Base-by-base conservation (phyloP, 2,797 vertebrate species). In the Sebastes jordani region DNA sequence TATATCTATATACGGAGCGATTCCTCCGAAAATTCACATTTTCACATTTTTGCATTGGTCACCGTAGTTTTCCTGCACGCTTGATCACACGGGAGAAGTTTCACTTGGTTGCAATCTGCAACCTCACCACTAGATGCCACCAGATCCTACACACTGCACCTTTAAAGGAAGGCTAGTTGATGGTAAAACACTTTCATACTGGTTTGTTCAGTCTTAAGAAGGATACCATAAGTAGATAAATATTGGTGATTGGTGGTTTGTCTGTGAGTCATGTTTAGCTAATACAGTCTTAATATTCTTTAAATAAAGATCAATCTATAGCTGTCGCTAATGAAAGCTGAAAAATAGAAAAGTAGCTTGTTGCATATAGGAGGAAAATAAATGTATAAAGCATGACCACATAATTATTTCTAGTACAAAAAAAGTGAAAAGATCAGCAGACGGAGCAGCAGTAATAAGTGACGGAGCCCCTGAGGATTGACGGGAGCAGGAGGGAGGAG, bases 401-500 rank as follows among this genome's bases (percentile, higher is more conserved):
- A 23, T 22, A 2, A 36, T 74, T 11, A 29, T 20, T 29, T 22
- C 1, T 18, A 1, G 18, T 4, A 10, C 6, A 55, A 42, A n/a
- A 59, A 8, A 63, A 49, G 8, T 36, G 25, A 7, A 30, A 56
- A 61, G 5, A 22, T 3, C 29, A 6, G 25, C 8, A 30, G 36
- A 56, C 5, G 3, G 29, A 62, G 49, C 0, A 60, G 25, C 22
- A 54, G 11, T 62, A 74, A 72, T 38, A 73, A 20, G 70, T 27
- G 10, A 27, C 13, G 29, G 30, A 66, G 6, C 9, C 38, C 71
- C 18, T 4, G 60, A 56, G n/a, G 32, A 73, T 42, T 81, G 59
- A 67, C 29, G 6, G 36, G 52, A 70, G 13, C 22, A 42, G 59
- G 6, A 49, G 65, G 83, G n/a, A 77, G 77, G 64, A 71, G 70